These are phyloP conservation scores for Sesamia nonagrioides DNA, from an alignment of 1,140 invertebrate species.

Conservation along the genomic window DNA sequence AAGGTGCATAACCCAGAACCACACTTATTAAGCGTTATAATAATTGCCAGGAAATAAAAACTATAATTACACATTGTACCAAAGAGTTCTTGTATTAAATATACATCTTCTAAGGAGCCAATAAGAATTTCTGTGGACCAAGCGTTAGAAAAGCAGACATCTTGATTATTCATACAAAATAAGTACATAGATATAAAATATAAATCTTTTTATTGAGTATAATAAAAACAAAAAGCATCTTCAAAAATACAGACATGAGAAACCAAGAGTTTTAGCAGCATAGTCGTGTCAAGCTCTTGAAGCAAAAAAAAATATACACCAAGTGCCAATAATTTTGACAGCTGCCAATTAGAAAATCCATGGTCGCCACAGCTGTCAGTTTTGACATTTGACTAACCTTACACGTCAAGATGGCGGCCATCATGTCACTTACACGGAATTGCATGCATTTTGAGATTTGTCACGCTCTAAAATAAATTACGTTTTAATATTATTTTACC, in stretches of 20 bases:
- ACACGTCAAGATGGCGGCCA: constrained; percentile 77
- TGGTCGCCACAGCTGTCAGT: constrained; percentile 64
- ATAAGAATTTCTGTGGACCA: neutral
- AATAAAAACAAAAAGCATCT: neutral
- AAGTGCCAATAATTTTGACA: constrained; percentile 37
- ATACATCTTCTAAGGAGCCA: constrained; percentile 15
- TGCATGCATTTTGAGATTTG: constrained; percentile 82
- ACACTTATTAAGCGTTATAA: constrained; percentile 13
- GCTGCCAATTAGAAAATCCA: constrained; percentile 46
- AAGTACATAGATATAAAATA: constrained; percentile 12
- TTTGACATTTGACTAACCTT: constrained; percentile 77
- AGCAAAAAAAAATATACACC: constrained; percentile 49
- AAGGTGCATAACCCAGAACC: neutral
- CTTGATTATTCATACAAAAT: constrained; percentile 44
- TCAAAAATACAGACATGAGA: constrained; percentile 42
- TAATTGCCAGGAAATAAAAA: neutral
- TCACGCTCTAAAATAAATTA: constrained; percentile 81
- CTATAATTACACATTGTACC: constrained; percentile 21
- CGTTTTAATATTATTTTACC: constrained; percentile 41
- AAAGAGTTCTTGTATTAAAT: neutral
- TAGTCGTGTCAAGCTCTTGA: constrained; percentile 36
- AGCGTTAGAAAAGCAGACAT: constrained; percentile 34
- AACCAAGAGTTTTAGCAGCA: constrained; percentile 45
- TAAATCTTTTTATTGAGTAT: neutral
- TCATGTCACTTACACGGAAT: constrained; percentile 76